Conservation (phyloP, 2,113 vertebrate species). For the Eptatretus burgeri region DNA sequence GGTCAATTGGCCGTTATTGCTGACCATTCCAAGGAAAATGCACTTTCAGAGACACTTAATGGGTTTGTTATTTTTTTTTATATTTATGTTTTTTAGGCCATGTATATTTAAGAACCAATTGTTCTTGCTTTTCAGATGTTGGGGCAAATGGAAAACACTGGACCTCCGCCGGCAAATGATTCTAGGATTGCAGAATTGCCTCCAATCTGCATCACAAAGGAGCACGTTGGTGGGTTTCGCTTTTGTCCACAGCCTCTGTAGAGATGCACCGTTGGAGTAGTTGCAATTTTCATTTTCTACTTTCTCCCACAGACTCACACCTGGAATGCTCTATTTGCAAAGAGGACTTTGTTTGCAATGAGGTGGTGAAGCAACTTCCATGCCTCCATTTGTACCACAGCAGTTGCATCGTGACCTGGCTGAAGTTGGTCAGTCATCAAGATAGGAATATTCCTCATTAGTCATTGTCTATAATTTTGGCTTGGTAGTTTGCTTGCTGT, state of each 20-base stretch:
- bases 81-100: no score
- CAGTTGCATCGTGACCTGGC: neutral
- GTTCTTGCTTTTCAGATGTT: slow-evolving; percentile 27
- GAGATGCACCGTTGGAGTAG: neutral
- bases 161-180: slow-evolving; percentile 66
- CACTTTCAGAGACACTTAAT: no score
- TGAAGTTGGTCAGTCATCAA: neutral
- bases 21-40: no score
- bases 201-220: slow-evolving; percentile 61
- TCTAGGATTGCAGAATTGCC: slow-evolving; percentile 72
- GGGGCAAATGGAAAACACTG: slow-evolving; percentile 76
- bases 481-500: no score
- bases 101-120: neutral
- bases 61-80: no score
- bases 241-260: no score
- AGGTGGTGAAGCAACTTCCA: neutral
- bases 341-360: slow-evolving; percentile 3
- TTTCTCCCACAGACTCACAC: neutral
- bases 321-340: slow-evolving; percentile 3
- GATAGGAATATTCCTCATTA: no score
- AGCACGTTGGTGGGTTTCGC: slow-evolving; percentile 50
- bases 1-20: no score
- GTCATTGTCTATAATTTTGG: no score
- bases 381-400: slow-evolving; percentile 3
- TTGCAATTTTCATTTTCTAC: neutral